Conservation (phyloP, 2,113 vertebrate species). For the Chlamydotis undulata region DNA sequence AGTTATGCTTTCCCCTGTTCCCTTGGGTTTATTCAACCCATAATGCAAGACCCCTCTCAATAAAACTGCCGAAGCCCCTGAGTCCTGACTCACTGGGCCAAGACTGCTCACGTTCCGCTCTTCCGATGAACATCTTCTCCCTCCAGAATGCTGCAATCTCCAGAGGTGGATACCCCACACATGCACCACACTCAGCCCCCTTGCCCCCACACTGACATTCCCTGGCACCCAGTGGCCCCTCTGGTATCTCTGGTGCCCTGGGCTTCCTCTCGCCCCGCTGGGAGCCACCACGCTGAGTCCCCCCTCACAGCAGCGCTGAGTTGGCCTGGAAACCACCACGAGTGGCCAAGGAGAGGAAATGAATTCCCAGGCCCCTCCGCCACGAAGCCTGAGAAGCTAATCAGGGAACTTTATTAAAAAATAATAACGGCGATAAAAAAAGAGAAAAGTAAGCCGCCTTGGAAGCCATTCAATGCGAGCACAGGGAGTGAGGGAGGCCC, state of each 20-base stretch:
- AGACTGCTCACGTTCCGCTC: not conserved
- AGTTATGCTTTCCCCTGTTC: not conserved
- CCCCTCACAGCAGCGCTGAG: not conserved
- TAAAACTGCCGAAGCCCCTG: not conserved
- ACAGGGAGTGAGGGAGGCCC: not conserved
- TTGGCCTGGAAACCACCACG: not conserved
- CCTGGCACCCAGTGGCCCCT: not conserved
- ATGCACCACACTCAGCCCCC: not conserved
- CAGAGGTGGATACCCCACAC: fast-evolving
- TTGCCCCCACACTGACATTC: fast-evolving
- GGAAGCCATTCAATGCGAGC: constrained; percentile 9
- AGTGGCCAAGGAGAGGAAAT: constrained; percentile 54
- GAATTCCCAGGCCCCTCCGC: constrained; percentile 29
- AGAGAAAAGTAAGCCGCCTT: constrained; percentile 8
- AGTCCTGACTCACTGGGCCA: not conserved
- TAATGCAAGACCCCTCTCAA: not conserved
- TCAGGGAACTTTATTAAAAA: constrained; percentile 64
- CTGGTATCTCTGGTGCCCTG: not conserved
- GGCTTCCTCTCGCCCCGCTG: not conserved
- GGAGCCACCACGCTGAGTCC: not conserved
- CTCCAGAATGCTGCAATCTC: fast-evolving
- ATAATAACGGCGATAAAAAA: constrained; percentile 27
- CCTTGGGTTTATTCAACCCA: not conserved
- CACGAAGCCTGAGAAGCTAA: constrained; percentile 38
- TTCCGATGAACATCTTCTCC: fast-evolving